Evolutionary conservation across 1,140 invertebrate species (phyloP).

Genomic region (Heliothis virescens): DNA sequence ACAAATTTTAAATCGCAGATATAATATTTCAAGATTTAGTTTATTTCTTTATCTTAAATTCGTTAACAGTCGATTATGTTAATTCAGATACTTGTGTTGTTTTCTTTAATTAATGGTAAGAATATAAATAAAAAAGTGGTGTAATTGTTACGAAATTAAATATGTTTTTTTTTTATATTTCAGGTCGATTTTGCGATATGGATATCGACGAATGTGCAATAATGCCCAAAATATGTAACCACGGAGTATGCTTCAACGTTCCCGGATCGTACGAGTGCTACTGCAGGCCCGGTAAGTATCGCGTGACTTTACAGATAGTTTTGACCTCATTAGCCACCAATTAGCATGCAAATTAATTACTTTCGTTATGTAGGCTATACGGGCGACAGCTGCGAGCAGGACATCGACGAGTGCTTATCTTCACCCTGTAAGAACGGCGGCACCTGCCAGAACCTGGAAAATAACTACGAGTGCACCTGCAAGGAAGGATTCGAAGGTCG

Average conservation of each 20-base stretch:
- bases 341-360: constrained; percentile 5
- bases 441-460: constrained; percentile 94
- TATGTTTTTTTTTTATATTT: constrained; percentile 55
- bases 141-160: constrained; percentile 8
- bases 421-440: constrained; percentile 95
- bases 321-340: constrained; percentile 6
- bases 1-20: constrained; percentile 39
- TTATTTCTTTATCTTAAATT: background rate
- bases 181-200: constrained; percentile 89
- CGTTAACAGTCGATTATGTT: constrained; percentile 30
- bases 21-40: background rate
- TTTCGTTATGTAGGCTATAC: constrained; percentile 88
- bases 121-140: constrained; percentile 20
- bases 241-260: constrained; percentile 94
- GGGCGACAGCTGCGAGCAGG: constrained; percentile 92
- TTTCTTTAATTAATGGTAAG: constrained; percentile 52
- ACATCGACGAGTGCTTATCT: constrained; percentile 95
- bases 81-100: constrained; percentile 30
- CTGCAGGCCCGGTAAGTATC: constrained; percentile 89
- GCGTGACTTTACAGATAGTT: background rate
- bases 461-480: constrained; percentile 95
- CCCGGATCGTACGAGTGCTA: constrained; percentile 94
- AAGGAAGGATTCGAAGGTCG: constrained; percentile 92
- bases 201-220: constrained; percentile 93
- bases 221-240: constrained; percentile 89